Evolutionary conservation across 1,140 invertebrate species (phyloP), one percentile per base, ranked within the genome.

Genomic region (Adoxophyes honmai): DNA sequence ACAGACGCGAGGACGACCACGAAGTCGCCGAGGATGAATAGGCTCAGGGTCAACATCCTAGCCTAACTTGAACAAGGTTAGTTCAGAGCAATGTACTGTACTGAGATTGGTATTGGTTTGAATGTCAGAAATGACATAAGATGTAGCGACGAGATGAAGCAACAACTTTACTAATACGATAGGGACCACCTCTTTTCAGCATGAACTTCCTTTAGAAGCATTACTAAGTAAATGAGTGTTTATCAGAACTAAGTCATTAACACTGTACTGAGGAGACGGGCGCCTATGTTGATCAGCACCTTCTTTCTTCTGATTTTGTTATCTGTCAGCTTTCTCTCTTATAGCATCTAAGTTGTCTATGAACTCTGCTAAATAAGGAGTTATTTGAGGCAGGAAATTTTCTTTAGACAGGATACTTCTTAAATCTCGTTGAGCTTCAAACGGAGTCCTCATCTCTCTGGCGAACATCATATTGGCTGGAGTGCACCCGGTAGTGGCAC

Each of bases 151-250:
- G n/a, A n/a, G n/a, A n/a, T n/a, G n/a, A n/a, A n/a, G 11, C 13
- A 18, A 54, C 8, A 13, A 38, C 21, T 36, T 38, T 13, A 35
- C 13, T 54, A 1, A 54, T 54, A 10, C 9, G 8, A 38, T 54
- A 54, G 7, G 52, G 52, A 16, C 52, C 34, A 54, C 35, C 52
- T n/a, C 52, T n/a, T 54, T 54, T 54, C 16, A 28, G 52, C 34
- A 38, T 38, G 21, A 54, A 54, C 21, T 54, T 54, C 52, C 21
- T 35, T 35, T 51, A n/a, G 48, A 1, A 21, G 48, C 48, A 33
- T 51, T 51, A 51, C 48, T 51, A n/a, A 51, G 11, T 0, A 71
- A n/a, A 14, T 38, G 36, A 14, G 36, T 38, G n/a, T 38, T 8
- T 11, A 38, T 8, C 10, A 38, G 36, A 14, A 38, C 36, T 38